Percentiles rank a stretch among this genome's conserved stretches.
These are phyloP conservation scores for Acanthopagrus latus DNA, from an alignment of 2,797 vertebrate species.

Conservation along the genomic window DNA sequence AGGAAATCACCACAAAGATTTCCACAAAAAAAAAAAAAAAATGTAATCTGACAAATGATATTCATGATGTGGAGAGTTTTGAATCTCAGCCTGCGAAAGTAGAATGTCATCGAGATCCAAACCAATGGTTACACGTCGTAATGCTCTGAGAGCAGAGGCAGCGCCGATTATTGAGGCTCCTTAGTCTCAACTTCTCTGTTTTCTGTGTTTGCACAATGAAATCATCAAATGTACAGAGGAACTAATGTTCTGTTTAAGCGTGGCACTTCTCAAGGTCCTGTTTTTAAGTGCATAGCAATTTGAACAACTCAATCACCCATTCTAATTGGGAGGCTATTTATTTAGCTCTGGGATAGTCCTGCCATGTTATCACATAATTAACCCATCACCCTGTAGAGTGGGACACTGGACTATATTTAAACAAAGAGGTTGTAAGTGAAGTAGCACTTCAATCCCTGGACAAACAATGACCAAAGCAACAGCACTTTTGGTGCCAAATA, in stretches of 20 bases:
- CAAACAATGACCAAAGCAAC: neutral
- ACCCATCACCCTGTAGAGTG: conserved; percentile 7
- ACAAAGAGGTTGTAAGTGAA: conserved; percentile 9
- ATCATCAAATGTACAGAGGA: neutral
- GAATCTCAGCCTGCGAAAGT: neutral
- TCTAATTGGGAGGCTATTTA: conserved; percentile 4
- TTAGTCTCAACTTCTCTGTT: neutral
- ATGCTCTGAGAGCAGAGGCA: neutral
- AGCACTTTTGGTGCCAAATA: neutral
- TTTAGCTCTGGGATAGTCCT: neutral
- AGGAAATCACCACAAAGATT: conserved; percentile 9
- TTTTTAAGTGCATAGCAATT: neutral
- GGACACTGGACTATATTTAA: conserved; percentile 9
- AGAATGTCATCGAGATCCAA: neutral
- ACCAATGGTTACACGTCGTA: neutral
- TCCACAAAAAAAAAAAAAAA: conserved; percentile 24
- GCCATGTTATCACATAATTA: conserved; percentile 21
- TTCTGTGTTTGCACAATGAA: conserved; percentile 2
- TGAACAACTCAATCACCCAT: neutral
- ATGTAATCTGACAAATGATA: neutral
- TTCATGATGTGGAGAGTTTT: conserved; percentile 10
- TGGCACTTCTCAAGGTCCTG: neutral
- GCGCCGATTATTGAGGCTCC: conserved; percentile 2
- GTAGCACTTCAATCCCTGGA: neutral
- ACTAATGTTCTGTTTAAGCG: neutral